These are phyloP conservation scores for Tiliqua scincoides DNA, from an alignment of 2,113 vertebrate species.

Conservation along the genomic window DNA sequence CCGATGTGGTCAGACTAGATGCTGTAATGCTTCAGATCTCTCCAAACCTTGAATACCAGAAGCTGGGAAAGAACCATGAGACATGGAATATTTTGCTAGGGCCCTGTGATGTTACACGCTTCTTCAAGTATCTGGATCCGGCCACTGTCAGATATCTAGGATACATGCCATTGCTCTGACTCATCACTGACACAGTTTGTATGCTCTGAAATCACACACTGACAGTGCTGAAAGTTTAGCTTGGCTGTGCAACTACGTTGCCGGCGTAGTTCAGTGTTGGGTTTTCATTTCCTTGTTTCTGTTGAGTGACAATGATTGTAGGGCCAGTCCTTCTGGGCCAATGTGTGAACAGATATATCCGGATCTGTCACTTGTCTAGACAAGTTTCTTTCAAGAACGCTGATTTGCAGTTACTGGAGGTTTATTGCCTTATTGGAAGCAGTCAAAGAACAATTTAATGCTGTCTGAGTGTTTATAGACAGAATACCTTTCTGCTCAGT, in stretches of 20 bases:
- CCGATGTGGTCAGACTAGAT: background rate
- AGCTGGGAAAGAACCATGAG: too few species aligned
- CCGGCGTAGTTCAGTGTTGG: background rate
- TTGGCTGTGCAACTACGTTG: background rate
- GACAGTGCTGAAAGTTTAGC: background rate
- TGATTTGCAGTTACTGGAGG: background rate
- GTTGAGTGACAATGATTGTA: background rate
- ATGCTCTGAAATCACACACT: background rate
- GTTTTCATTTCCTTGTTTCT: background rate
- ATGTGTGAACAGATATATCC: background rate
- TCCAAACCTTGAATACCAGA: background rate
- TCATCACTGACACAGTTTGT: background rate
- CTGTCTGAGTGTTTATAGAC: background rate
- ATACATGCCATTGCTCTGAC: background rate
- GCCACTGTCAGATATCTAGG: background rate
- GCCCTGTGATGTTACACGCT: background rate
- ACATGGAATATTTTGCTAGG: background rate
- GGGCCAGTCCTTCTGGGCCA: background rate
- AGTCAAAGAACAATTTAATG: background rate
- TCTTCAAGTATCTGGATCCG: background rate
- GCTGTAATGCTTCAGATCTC: background rate
- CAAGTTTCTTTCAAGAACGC: background rate
- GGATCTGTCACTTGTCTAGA: background rate
- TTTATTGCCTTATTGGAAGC: background rate
- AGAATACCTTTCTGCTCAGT: background rate